phyloP scores from a whole-genome alignment of 2,888 invertebrate genomes.

The Trachelus tabidus region DNA sequence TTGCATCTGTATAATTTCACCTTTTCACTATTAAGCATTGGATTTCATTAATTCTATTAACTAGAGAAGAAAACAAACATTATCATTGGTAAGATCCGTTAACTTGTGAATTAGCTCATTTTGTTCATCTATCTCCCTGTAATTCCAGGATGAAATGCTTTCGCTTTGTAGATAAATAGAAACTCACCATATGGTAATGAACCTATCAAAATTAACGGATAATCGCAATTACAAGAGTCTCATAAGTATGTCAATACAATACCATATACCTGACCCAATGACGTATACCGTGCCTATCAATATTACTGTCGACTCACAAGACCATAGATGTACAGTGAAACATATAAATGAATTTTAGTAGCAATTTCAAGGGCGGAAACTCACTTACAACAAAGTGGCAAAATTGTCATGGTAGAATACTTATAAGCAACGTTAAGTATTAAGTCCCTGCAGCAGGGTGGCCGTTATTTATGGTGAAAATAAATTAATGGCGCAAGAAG shows the following conservation, averaged over 20 bases:
- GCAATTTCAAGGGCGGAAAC: background rate
- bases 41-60: background rate
- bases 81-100: background rate
- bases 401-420: background rate
- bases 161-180: background rate
- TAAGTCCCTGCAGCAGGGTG: background rate
- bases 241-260: background rate
- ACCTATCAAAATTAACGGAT: background rate
- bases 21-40: background rate
- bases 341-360: background rate
- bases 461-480: conserved; percentile 12
- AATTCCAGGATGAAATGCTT: background rate
- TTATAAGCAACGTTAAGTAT: background rate
- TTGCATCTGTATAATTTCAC: background rate
- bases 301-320: background rate
- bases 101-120: background rate
- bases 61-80: background rate
- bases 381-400: background rate
- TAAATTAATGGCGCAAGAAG: conserved; percentile 7
- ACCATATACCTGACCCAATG: background rate
- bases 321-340: background rate
- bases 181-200: background rate
- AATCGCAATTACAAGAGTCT: background rate
- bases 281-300: background rate
- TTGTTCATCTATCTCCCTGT: background rate